Percentiles rank a stretch among this genome's conserved stretches.
These are phyloP conservation scores for Panagrolaimus sp. DNA, from an alignment of 1,140 invertebrate genomes.

Conservation along the genomic window DNA sequence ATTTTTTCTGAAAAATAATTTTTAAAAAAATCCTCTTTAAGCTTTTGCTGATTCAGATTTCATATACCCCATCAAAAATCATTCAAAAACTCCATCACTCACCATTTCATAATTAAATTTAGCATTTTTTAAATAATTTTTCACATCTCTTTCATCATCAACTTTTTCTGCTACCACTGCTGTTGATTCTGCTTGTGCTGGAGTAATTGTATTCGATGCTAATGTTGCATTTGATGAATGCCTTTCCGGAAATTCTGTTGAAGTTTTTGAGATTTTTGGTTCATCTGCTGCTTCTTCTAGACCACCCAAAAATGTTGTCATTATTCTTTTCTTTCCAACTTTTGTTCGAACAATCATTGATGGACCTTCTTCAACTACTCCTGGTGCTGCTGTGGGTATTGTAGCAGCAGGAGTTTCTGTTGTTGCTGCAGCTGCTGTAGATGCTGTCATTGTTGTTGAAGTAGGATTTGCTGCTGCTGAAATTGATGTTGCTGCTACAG, in stretches of 20 bases:
- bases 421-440: too few species aligned
- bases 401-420: not conserved
- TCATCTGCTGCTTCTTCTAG: not conserved
- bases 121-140: not conserved
- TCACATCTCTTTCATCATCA: conserved; percentile 7
- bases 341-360: not conserved
- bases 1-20: not conserved
- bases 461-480: not conserved
- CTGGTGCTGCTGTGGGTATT: not conserved
- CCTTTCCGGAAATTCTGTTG: not conserved
- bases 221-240: not conserved
- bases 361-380: not conserved
- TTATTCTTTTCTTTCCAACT: not conserved
- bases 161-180: not conserved
- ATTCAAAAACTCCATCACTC: too few species aligned
- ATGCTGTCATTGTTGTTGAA: not conserved
- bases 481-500: not conserved
- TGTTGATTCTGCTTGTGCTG: not conserved
- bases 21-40: not conserved
- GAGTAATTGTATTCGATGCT: not conserved
- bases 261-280: not conserved
- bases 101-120: conserved; percentile 4
- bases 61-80: too few species aligned
- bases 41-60: not conserved
- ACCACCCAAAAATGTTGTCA: conserved; percentile 3